Base-by-base conservation (phyloP, 1,140 invertebrate genomes). In the Idris sp. region DNA sequence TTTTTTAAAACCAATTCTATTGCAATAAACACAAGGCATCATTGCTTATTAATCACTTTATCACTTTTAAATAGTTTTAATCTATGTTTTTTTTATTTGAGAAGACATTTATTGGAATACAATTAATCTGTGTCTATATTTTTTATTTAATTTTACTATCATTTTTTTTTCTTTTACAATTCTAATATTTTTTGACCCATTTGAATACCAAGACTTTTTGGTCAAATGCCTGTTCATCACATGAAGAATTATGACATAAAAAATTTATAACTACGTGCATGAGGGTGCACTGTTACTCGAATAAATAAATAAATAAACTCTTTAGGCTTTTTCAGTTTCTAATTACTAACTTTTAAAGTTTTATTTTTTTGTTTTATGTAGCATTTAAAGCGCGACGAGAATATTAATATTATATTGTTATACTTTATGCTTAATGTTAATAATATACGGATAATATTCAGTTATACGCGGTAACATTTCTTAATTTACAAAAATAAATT, bases 271-370 rank as follows among this genome's bases (percentile, higher is more conserved):
- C 54, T 61, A 61, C 33, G 30, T 38, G 30, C 13, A 25, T 43
- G 25, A 33, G 38, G 10, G 16, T 33, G 41, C 41, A 46, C 31
- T 19, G 13, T 31, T 14, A 10, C 22, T 40, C 28, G 26, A 54
- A 59, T 64, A 62, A 51, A 59, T 59, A 71, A 71, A 61, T 71
- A 61, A 61, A 53, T 53, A 43, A 43, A 31, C 53, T 18, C 46
- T 41, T 33, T 30, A 53, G 46, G 31, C 11, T 31, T 36, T 49
- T 38, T n/a, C n/a, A n/a, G n/a, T n/a, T n/a, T n/a, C n/a, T n/a
- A n/a, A n/a, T n/a, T n/a, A n/a, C n/a, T n/a, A n/a, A n/a, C n/a
- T n/a, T n/a, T n/a, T n/a, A n/a, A n/a, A n/a, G n/a, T n/a, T n/a
- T n/a, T n/a, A n/a, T n/a, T n/a, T n/a, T n/a, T n/a, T n/a, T n/a